Conservation (phyloP, 1,140 invertebrate genomes). For the Varroa destructor region DNA sequence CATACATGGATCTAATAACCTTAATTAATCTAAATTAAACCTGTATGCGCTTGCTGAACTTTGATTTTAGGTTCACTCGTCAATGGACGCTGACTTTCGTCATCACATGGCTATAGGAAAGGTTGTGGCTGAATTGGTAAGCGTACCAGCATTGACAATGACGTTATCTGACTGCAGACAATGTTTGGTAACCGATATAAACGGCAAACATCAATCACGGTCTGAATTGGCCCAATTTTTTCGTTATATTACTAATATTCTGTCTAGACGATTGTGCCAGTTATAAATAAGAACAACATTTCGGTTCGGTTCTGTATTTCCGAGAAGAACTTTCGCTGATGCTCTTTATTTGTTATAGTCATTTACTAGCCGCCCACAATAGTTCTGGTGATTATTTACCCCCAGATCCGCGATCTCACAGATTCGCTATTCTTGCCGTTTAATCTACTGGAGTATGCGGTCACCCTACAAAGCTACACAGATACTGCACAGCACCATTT, state of each 20-base stretch:
- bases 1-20: too few relatives aligned
- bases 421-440: slow-evolving; percentile 38
- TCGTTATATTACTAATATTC: too few relatives aligned
- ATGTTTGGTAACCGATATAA: too few relatives aligned
- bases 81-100: background rate
- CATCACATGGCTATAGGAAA: slow-evolving; percentile 9
- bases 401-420: slow-evolving; percentile 34
- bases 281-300: too few relatives aligned
- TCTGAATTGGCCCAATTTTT: too few relatives aligned
- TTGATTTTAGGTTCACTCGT: background rate
- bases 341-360: too few relatives aligned
- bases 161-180: too few relatives aligned
- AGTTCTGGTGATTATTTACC: background rate
- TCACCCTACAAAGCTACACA: slow-evolving; percentile 35
- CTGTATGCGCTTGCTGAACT: background rate
- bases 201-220: too few relatives aligned
- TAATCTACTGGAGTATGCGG: slow-evolving; percentile 38
- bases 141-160: background rate
- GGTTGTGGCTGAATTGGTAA: slow-evolving; percentile 12
- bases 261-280: too few relatives aligned
- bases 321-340: too few relatives aligned
- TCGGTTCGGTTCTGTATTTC: too few relatives aligned
- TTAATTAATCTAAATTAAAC: background rate
- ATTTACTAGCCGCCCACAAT: too few relatives aligned
- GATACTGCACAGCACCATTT: background rate